These are phyloP conservation scores for Chrysoperla carnea DNA, from an alignment of 1,140 invertebrate species.

Conservation along the genomic window DNA sequence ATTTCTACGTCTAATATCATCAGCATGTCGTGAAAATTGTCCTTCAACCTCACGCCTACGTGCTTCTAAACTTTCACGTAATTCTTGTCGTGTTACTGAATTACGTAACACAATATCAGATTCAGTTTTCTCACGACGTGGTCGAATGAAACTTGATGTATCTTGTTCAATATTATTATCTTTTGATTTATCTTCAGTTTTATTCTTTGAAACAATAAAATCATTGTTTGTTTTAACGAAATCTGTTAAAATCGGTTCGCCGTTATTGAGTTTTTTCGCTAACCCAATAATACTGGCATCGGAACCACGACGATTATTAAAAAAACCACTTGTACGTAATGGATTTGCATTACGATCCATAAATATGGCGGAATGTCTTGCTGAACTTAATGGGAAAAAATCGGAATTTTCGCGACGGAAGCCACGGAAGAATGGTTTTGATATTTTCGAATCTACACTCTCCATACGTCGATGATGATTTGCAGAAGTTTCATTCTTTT, in stretches of 20 bases:
- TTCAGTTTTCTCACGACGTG: constrained; percentile 69
- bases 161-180: neutral
- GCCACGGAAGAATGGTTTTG: constrained; percentile 50
- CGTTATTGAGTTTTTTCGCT: constrained; percentile 26
- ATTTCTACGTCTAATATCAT: constrained; percentile 24
- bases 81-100: constrained; percentile 26
- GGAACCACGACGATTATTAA: constrained; percentile 41
- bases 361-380: constrained; percentile 55
- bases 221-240: constrained; percentile 41
- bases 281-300: constrained; percentile 27
- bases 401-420: constrained; percentile 67
- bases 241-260: constrained; percentile 52
- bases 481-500: constrained; percentile 23
- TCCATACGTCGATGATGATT: constrained; percentile 40
- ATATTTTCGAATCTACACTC: constrained; percentile 38
- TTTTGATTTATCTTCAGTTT: neutral
- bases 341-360: constrained; percentile 27
- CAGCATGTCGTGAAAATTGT: constrained; percentile 20
- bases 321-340: constrained; percentile 40
- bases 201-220: constrained; percentile 4
- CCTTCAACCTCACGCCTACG: constrained; percentile 27
- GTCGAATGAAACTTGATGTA: constrained; percentile 23
- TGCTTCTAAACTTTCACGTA: constrained; percentile 23
- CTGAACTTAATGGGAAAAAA: constrained; percentile 48
- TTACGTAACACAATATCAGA: constrained; percentile 60